Conservation (phyloP, 2,113 vertebrate species). For the Ploceus nigricollis region DNA sequence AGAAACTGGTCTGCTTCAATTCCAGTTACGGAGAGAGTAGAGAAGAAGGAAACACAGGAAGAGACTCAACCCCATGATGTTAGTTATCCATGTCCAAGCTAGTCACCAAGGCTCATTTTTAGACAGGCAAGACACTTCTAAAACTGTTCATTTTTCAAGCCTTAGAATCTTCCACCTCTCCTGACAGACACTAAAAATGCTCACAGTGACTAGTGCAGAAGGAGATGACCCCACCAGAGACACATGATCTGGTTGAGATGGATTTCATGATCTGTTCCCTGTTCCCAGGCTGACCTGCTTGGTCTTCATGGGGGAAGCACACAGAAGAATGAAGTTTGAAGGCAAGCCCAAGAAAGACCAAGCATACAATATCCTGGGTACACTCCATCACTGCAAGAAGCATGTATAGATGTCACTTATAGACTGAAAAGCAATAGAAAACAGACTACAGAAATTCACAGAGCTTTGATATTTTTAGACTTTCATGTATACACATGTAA, state of each 20-base stretch:
- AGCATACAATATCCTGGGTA: neutral
- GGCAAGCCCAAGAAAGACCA: neutral
- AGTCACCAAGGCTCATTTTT: neutral
- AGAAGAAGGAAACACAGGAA: neutral
- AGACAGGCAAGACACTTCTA: neutral
- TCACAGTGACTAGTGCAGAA: neutral
- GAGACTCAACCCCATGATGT: neutral
- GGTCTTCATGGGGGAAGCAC: neutral
- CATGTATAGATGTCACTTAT: neutral
- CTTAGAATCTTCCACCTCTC: neutral
- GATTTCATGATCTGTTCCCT: neutral
- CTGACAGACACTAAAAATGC: neutral
- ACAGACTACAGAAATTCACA: neutral
- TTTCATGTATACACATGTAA: neutral
- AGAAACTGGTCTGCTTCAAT: neutral
- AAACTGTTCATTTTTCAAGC: neutral
- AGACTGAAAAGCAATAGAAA: neutral
- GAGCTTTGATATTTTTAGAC: neutral
- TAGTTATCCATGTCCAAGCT: neutral
- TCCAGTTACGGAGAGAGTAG: neutral
- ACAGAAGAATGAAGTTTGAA: neutral
- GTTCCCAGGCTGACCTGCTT: neutral
- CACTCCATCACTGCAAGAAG: neutral
- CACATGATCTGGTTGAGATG: neutral
- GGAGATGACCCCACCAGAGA: neutral